A percentile compares a stretch with the other conserved stretches of the same genome.
These are phyloP conservation scores for Eptatretus atami DNA, from an alignment of 2,797 vertebrate species.

Conservation along the genomic window DNA sequence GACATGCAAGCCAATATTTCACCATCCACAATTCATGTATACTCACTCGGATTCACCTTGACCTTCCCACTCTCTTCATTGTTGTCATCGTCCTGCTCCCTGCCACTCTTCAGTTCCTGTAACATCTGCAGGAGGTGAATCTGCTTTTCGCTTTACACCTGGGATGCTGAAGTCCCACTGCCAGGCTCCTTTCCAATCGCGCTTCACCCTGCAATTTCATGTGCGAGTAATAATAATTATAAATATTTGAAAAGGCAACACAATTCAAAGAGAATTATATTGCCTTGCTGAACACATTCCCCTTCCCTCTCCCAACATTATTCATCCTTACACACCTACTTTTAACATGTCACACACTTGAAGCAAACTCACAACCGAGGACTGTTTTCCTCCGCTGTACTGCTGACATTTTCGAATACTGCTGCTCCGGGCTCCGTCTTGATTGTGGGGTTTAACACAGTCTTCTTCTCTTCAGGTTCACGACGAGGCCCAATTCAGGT, in stretches of 20 bases:
- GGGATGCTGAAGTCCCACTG: slow-evolving; percentile 19
- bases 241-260: neutral
- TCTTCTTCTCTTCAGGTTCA: slow-evolving; percentile 94
- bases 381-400: neutral
- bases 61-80: slow-evolving; percentile 30
- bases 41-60: slow-evolving; percentile 43
- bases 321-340: too few relatives aligned
- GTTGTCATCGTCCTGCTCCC: slow-evolving; percentile 20
- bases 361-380: too few relatives aligned
- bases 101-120: slow-evolving; percentile 42
- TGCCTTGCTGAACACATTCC: too few relatives aligned
- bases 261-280: neutral
- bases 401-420: neutral
- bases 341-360: neutral
- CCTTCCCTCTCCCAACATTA: too few relatives aligned
- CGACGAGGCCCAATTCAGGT: slow-evolving; percentile 72
- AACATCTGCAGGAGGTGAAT: slow-evolving; percentile 37
- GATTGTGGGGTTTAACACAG: slow-evolving; percentile 80
- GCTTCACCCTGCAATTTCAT: slow-evolving; percentile 28
- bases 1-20: too few relatives aligned
- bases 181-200: slow-evolving; percentile 28
- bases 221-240: too few relatives aligned
- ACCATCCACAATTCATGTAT: slow-evolving; percentile 11
- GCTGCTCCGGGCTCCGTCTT: slow-evolving; percentile 43
- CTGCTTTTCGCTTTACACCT: slow-evolving; percentile 60